A percentile compares a stretch with the other conserved stretches of the same genome.
Evolutionary conservation across 2,888 invertebrate species (phyloP).

Genomic region (Steinernema hermaphroditum): DNA sequence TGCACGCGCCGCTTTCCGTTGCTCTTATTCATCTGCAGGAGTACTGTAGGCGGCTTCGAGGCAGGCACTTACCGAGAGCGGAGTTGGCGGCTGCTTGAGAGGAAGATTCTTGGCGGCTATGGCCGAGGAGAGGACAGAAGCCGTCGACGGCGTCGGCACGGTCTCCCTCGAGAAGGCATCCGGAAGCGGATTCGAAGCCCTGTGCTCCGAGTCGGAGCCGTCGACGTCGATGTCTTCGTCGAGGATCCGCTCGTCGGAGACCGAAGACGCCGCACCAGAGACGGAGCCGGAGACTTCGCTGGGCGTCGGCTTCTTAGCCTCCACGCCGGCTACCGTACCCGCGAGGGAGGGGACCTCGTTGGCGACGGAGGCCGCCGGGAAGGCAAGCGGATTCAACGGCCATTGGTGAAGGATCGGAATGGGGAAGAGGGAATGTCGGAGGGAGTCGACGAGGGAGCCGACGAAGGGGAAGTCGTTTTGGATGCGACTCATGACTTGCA

Average conservation of each 20-base stretch:
- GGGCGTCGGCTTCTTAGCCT: not conserved
- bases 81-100: constrained; percentile 6
- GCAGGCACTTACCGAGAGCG: not conserved
- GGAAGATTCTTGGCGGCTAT: not conserved
- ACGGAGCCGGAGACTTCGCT: constrained; percentile 15
- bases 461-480: constrained; percentile 25
- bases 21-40: constrained; percentile 8
- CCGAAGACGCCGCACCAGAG: not conserved
- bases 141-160: not conserved
- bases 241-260: constrained; percentile 3
- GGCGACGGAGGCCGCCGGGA: not conserved
- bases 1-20: constrained; percentile 52
- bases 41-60: not conserved
- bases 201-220: constrained; percentile 13
- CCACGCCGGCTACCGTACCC: not conserved
- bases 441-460: constrained; percentile 20
- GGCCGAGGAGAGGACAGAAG: not conserved
- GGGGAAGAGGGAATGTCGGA: constrained; percentile 26
- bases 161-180: not conserved
- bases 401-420: constrained; percentile 12
- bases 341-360: not conserved
- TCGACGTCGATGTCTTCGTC: constrained; percentile 21
- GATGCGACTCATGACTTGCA: constrained; percentile 24
- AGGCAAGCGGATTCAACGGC: constrained; percentile 14
- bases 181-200: not conserved